phyloP scores from a whole-genome alignment of 2,113 vertebrate genomes.

The Athene noctua region DNA sequence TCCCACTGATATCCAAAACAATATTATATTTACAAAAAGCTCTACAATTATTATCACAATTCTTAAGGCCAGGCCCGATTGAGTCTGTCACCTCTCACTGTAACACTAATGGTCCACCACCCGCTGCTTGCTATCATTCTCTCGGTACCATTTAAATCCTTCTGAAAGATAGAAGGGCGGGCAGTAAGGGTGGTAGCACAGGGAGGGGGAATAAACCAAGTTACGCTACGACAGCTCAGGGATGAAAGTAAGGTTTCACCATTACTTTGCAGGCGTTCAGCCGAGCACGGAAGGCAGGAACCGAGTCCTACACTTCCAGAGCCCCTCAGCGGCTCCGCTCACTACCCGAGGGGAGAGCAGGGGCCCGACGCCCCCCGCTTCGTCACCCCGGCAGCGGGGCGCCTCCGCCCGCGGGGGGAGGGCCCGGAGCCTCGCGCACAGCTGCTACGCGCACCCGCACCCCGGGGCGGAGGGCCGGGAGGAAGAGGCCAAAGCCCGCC shows the following conservation, averaged over 20 bases:
- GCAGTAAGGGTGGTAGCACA: not conserved
- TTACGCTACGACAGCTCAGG: not conserved
- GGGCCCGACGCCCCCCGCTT: not conserved
- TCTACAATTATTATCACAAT: not conserved
- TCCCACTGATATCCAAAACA: not conserved
- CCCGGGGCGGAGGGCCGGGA: too few species aligned
- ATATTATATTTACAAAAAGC: not conserved
- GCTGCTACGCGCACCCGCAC: not conserved
- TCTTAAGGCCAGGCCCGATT: too few species aligned
- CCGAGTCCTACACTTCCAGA: not conserved
- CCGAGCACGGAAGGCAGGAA: not conserved
- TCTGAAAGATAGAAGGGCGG: too few species aligned
- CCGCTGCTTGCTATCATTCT: accelerated
- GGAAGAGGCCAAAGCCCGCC: not conserved
- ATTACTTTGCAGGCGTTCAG: not conserved
- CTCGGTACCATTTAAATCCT: not conserved
- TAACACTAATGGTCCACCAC: accelerated
- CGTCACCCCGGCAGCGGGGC: not conserved
- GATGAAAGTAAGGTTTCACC: not conserved
- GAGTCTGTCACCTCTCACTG: not conserved
- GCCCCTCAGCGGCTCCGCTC: not conserved
- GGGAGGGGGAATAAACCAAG: not conserved
- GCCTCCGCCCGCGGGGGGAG: not conserved
- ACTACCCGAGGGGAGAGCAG: not conserved
- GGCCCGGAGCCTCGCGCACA: not conserved